Conservation (phyloP, 2,888 invertebrate species). For the Dugesia japonica region DNA sequence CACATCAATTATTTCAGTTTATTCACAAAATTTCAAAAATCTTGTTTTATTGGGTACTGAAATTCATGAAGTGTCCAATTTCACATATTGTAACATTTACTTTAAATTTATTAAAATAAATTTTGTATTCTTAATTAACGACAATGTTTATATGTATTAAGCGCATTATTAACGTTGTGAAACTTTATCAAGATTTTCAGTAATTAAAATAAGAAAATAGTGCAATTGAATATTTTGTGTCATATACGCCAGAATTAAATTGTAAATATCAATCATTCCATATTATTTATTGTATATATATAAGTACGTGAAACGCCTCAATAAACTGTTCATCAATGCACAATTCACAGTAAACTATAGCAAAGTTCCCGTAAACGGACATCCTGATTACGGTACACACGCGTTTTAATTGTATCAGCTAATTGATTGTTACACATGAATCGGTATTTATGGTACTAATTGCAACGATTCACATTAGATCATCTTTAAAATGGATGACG, state of each 20-base stretch:
- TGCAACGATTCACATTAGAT: neutral
- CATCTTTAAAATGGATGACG: neutral
- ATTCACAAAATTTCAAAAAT: no score
- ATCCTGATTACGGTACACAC: neutral
- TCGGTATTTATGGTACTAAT: constrained; percentile 10
- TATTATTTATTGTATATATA: neutral
- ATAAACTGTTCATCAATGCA: neutral
- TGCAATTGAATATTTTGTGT: neutral
- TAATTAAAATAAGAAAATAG: neutral
- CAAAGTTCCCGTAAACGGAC: neutral
- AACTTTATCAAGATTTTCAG: neutral
- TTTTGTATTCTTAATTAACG: neutral
- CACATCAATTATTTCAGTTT: no score
- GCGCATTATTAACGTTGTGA: neutral
- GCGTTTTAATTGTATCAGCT: neutral
- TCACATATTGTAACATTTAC: no score
- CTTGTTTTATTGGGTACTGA: no score
- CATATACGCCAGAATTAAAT: neutral
- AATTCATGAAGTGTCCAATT: no score
- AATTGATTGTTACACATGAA: neutral
- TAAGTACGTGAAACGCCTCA: neutral
- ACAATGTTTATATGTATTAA: neutral
- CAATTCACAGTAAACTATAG: neutral
- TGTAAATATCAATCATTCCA: neutral
- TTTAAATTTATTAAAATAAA: no score